Percentiles rank a stretch among this genome's conserved stretches.
phyloP scores from a whole-genome alignment of 2,113 vertebrate genomes.

The Pachypanchax playfairii region DNA sequence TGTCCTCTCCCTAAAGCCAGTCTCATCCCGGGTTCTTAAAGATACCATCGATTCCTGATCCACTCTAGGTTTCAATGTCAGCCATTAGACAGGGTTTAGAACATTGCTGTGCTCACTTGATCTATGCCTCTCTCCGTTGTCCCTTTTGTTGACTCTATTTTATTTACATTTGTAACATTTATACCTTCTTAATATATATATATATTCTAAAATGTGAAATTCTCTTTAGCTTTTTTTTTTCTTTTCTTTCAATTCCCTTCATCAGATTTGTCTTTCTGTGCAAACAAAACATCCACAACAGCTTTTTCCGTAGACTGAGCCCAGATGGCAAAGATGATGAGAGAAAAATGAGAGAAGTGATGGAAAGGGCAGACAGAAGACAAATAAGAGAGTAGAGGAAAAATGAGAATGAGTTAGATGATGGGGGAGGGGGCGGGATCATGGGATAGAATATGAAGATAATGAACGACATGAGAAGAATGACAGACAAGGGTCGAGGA shows the following conservation, averaged over 20 bases:
- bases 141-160: conserved; percentile 22
- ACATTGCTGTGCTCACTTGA: conserved; percentile 47
- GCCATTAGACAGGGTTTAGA: conserved; percentile 64
- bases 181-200: too few species aligned
- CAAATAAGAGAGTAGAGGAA: conserved; percentile 35
- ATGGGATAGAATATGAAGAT: conserved; percentile 49
- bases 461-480: conserved; percentile 40
- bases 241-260: conserved; percentile 32
- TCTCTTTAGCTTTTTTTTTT: not conserved
- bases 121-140: conserved; percentile 19
- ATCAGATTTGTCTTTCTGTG: conserved; percentile 51
- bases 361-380: conserved; percentile 42
- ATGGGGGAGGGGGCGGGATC: conserved; percentile 3
- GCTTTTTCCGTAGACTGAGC: conserved; percentile 19
- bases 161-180: not conserved
- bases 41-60: conserved; percentile 59
- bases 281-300: conserved; percentile 42
- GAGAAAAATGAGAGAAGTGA: conserved; percentile 44
- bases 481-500: conserved; percentile 30
- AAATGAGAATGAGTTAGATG: conserved; percentile 45
- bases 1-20: conserved; percentile 53
- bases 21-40: conserved; percentile 38
- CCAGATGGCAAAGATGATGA: conserved; percentile 40
- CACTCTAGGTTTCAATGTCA: conserved; percentile 53
- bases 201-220: too few species aligned